Conservation (phyloP, 2,797 vertebrate species). For the Sitta carolinensis region DNA sequence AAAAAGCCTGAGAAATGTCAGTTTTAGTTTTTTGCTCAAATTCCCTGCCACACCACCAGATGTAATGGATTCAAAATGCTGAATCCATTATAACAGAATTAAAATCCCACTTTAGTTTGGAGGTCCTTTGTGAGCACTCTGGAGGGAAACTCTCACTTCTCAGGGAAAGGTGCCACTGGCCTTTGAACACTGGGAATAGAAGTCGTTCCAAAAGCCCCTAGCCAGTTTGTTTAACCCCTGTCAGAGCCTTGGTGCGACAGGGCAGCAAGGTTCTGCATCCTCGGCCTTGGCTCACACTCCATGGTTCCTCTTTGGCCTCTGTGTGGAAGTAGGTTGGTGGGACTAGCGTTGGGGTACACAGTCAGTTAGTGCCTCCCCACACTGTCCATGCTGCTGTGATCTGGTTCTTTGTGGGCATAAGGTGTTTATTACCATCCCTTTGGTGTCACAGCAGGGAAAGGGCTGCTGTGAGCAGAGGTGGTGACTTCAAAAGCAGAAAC, state of each 20-base stretch:
- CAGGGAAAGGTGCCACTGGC: neutral
- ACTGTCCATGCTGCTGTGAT: neutral
- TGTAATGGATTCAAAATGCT: neutral
- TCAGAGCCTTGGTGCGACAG: accelerated
- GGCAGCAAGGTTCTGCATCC: neutral
- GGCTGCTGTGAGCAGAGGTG: neutral
- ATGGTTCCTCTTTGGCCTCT: neutral
- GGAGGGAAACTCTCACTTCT: accelerated
- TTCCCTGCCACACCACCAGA: neutral
- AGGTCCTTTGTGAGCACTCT: neutral
- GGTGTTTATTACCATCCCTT: neutral
- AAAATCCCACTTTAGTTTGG: neutral
- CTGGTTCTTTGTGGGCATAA: neutral
- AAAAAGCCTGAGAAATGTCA: neutral
- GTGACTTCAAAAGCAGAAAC: neutral
- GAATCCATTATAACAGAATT: accelerated
- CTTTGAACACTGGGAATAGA: accelerated
- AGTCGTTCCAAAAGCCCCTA: neutral
- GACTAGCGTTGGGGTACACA: accelerated
- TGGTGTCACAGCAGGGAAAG: neutral
- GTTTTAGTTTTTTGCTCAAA: neutral
- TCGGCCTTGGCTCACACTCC: accelerated
- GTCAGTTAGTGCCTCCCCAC: accelerated
- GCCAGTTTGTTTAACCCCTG: accelerated
- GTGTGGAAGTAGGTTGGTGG: accelerated